A percentile compares a stretch with the other conserved stretches of the same genome.
phyloP scores from a whole-genome alignment of 2,797 vertebrate genomes.

The Notolabrus celidotus region DNA sequence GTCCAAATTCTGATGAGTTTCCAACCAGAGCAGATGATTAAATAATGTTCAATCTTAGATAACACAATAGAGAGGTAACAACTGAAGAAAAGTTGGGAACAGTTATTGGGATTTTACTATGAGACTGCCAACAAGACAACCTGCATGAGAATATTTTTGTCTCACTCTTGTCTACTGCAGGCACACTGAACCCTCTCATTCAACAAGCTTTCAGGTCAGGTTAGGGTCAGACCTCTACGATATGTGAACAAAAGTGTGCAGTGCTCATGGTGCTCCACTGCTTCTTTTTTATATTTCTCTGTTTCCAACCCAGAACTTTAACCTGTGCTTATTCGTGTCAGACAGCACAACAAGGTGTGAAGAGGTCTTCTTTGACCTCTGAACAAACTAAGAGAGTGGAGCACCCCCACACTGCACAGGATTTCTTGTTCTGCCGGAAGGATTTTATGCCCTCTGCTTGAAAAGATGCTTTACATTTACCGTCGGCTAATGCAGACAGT shows the following conservation, averaged over 20 bases:
- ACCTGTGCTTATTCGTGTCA: slow-evolving; percentile 38
- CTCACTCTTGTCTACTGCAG: not conserved
- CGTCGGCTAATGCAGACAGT: slow-evolving; percentile 64
- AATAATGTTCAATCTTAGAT: no score
- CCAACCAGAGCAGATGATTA: not conserved
- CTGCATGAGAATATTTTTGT: not conserved
- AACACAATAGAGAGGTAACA: not conserved
- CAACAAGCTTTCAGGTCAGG: slow-evolving; percentile 7
- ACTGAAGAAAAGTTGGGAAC: not conserved
- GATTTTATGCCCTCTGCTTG: slow-evolving; percentile 45
- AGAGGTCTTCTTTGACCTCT: slow-evolving; percentile 46
- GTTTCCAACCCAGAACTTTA: slow-evolving; percentile 21
- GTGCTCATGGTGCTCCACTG: not conserved
- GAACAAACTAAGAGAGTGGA: slow-evolving; percentile 19
- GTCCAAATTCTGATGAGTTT: no score
- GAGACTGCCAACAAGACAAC: not conserved
- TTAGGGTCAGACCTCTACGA: slow-evolving; percentile 28
- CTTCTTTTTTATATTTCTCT: slow-evolving; percentile 25
- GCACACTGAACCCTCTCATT: not conserved
- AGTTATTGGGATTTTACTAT: not conserved
- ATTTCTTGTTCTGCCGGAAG: slow-evolving; percentile 29
- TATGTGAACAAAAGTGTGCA: slow-evolving; percentile 31
- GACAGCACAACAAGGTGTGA: slow-evolving; percentile 33
- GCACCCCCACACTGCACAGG: not conserved
- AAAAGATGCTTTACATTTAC: slow-evolving; percentile 73